These are phyloP conservation scores for Ridgeia piscesae DNA, from an alignment of 1,140 invertebrate species.

Conservation along the genomic window DNA sequence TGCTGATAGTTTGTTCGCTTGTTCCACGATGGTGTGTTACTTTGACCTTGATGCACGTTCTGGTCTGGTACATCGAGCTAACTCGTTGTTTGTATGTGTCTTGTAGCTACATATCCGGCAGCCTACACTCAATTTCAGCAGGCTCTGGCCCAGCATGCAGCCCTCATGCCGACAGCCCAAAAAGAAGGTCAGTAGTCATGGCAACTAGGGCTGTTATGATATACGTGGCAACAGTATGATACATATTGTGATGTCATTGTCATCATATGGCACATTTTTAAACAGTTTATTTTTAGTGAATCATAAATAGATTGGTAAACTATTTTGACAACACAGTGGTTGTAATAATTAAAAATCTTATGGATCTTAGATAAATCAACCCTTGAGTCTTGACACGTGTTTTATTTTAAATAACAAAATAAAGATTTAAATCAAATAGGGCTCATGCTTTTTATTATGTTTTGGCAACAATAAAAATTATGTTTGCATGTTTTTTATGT, in stretches of 20 bases:
- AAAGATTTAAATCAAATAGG: no score
- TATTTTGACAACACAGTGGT: no score
- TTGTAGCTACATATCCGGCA: slow-evolving; percentile 87
- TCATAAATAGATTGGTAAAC: no score
- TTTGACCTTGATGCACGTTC: background rate
- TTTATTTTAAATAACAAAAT: no score
- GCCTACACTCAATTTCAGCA: slow-evolving; percentile 95
- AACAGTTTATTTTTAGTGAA: no score
- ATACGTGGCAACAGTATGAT: background rate
- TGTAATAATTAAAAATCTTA: no score
- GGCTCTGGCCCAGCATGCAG: slow-evolving; percentile 87
- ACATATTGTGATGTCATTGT: background rate
- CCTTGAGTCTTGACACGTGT: no score
- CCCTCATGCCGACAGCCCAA: slow-evolving; percentile 77
- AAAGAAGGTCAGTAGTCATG: slow-evolving; percentile 77
- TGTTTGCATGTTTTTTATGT: no score
- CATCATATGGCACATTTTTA: no score
- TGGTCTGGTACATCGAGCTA: slow-evolving; percentile 3
- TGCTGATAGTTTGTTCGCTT: background rate
- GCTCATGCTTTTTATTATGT: no score
- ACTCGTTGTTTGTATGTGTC: slow-evolving; percentile 3
- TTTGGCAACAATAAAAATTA: no score
- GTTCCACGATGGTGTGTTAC: background rate
- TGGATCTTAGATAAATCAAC: no score
- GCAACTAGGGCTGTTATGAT: background rate